Base-by-base conservation (phyloP, 2,888 invertebrate species). In the Choristoneura rosaceana region DNA sequence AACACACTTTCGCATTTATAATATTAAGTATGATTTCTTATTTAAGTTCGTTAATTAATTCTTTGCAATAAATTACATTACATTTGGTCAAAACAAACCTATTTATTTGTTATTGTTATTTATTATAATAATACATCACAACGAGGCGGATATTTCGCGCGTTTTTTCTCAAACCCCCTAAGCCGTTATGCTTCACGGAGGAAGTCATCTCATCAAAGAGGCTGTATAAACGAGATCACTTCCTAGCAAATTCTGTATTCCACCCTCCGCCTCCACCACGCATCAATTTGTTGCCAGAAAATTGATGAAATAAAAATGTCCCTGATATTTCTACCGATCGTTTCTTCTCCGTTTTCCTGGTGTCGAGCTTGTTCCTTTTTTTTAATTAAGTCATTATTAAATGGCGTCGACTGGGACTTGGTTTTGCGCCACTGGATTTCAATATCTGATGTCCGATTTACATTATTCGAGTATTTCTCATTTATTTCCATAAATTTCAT, bases 241-340 rank as follows among this genome's bases (percentile, higher is more conserved):
- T 82, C 80, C 81, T 74, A 74, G 76, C 79, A 82, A 74, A 81
- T 79, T 78, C 78, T 74, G 71, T 76, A 78, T 78, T 75, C 74
- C 74, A 17, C 71, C 71, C 73, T 73, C 75, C 70, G 64, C 73
- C 75, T 73, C 75, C 70, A 66, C 75, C 66, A 78, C 74, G 80
- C 81, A 84, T 85, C 83, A 84, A 86, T 86, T 84, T 81, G 81
- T 82, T 78, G 78, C 79, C 78, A 77, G 83, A 83, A 84, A 87
- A 86, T 86, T 87, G 85, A 88, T 88, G 86, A 86, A 87, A 88
- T 87, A 84, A 86, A 84, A 87, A 83, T 79, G 78, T 76, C 77
- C 74, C 61, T 69, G 76, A 77, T 82, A 82, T 85, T 83, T 84
- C 82, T 78, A 75, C 77, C 63, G 47, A 59, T 70, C 64, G 64